Percentiles rank a stretch among this genome's conserved stretches.
phyloP scores from a whole-genome alignment of 2,888 invertebrate genomes.

The Electrophaes corylata region DNA sequence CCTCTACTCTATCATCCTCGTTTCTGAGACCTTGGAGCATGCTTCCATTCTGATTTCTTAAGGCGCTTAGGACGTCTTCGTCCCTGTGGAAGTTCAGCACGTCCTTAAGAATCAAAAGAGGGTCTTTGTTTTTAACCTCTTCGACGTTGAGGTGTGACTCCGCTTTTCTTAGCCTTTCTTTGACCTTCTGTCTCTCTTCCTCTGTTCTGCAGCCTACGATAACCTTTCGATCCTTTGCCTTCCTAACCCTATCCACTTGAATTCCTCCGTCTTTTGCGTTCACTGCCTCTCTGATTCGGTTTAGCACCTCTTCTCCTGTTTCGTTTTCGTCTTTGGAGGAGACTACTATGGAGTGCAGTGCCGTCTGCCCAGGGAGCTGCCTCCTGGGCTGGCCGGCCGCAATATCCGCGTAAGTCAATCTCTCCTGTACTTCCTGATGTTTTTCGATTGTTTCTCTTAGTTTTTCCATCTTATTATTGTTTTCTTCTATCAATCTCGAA shows the following conservation, averaged over 20 bases:
- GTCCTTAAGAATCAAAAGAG: too few relatives aligned
- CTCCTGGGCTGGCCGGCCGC: not conserved
- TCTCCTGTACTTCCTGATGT: not conserved
- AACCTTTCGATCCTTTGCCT: not conserved
- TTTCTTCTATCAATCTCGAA: not conserved
- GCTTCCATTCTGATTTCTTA: too few relatives aligned
- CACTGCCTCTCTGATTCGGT: not conserved
- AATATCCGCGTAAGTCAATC: not conserved
- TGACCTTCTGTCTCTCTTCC: too few relatives aligned
- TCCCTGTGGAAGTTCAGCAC: too few relatives aligned
- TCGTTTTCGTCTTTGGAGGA: not conserved
- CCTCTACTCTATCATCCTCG: too few relatives aligned
- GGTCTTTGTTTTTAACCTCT: too few relatives aligned
- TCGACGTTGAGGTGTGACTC: too few relatives aligned
- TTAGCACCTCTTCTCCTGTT: not conserved
- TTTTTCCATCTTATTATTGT: not conserved
- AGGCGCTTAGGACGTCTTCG: too few relatives aligned
- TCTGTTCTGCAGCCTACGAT: not conserved
- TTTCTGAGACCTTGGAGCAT: too few relatives aligned
- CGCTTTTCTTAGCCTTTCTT: too few relatives aligned
- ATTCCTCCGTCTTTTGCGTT: slow-evolving; percentile 1
- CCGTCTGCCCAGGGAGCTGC: not conserved
- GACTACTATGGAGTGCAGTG: not conserved
- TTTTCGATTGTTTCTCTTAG: not conserved
- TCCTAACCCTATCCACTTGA: too few relatives aligned